Evolutionary conservation across 2,888 invertebrate species (phyloP), one percentile per base, ranked within the genome.

Genomic region (Fragum fragum): DNA sequence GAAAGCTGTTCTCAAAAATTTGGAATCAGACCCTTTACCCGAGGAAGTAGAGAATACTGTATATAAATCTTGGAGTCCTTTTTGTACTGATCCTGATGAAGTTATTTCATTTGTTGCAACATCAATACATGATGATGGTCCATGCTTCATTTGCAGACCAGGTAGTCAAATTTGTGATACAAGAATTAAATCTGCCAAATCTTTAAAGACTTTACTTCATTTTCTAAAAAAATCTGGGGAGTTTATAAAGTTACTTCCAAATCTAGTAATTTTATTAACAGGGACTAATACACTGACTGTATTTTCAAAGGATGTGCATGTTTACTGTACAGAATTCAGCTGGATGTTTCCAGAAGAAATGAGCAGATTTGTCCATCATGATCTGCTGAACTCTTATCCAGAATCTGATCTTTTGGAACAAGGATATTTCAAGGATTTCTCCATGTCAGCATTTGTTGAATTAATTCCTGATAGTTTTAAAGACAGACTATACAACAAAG

Each of bases 81-180:
- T 26, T 21, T 55, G 55, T 14, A 32, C 55, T 23, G 32, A 21
- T 32, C 71, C 71, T 53, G 29, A 53, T 36, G 53, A 29, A 29
- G 57, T 71, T 53, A 21, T 71, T 14, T n/a, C 14, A n/a, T 71
- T 71, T 55, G n/a, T 71, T 16, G n/a, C 53, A 55, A 71, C 71
- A 71, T 55, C 18, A 36, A 9, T 18, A 18, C 6, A 32, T 55
- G 52, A 55, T n/a, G 71, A 53, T 21, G 71, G 71, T 1, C 53
- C 55, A 32, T 71, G 71, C 23, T 9, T n/a, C 5, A 55, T 71
- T 32, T 21, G 55, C 11, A 11, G 6, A 7, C 53, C 53, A 53
- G 55, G 26, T 21, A 21, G 26, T 23, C 3, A 9, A 5, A 47
- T 71, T 7, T 36, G n/a, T 18, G 11, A 26, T 16, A 71, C 71